These are phyloP conservation scores for Proisotoma minuta DNA, from an alignment of 2,888 invertebrate species.

Conservation along the genomic window DNA sequence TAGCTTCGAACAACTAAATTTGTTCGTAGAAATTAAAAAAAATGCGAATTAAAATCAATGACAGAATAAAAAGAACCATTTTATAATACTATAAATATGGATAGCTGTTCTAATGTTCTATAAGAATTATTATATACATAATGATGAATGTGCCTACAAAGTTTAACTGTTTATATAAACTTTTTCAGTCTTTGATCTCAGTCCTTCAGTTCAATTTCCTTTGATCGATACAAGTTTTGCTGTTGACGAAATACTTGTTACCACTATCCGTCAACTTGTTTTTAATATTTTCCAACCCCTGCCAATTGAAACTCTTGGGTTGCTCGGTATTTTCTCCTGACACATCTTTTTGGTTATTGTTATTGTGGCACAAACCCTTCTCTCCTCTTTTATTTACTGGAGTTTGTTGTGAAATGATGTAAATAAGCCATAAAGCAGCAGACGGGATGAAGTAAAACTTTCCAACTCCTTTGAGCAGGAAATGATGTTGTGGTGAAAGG, in stretches of 20 bases:
- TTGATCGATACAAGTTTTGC: not conserved
- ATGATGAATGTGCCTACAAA: too few species aligned
- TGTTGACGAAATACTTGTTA: not conserved
- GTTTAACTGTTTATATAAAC: too few species aligned
- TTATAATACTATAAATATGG: too few species aligned
- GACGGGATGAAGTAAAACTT: constrained; percentile 39
- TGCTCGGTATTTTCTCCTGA: not conserved
- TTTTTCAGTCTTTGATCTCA: not conserved
- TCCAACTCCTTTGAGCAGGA: constrained; percentile 36
- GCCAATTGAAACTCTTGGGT: constrained; percentile 11
- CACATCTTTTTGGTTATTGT: not conserved
- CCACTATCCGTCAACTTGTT: not conserved
- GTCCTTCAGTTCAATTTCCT: not conserved
- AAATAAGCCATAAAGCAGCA: constrained; percentile 34
- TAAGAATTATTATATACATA: too few species aligned
- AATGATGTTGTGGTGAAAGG: constrained; percentile 36
- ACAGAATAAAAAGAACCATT: too few species aligned
- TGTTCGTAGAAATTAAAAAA: too few species aligned
- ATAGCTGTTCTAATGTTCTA: too few species aligned
- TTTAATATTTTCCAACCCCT: not conserved
- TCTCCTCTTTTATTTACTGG: constrained; percentile 13
- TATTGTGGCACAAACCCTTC: not conserved
- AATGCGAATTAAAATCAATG: too few species aligned
- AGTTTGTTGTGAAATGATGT: constrained; percentile 26
- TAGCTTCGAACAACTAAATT: too few species aligned